Evolutionary conservation across 2,113 vertebrate species (phyloP).

Genomic region (Coturnix japonica): DNA sequence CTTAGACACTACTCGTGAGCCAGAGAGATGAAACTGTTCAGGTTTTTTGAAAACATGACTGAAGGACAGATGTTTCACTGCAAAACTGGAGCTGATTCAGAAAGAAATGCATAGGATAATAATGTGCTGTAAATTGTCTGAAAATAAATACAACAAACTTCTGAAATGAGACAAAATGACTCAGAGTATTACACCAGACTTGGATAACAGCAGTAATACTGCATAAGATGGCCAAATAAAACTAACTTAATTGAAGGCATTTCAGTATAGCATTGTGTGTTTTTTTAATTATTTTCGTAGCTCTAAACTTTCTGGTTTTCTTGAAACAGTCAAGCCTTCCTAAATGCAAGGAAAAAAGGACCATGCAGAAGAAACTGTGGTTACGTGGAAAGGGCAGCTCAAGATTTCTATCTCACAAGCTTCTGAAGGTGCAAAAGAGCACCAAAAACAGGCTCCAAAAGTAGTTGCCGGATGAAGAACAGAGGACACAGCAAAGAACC

Average conservation of each 20-base stretch:
- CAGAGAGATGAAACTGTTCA: background rate
- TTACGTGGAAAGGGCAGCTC: background rate
- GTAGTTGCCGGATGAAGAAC: background rate
- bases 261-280: background rate
- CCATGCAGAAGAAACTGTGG: background rate
- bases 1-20: background rate
- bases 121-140: background rate
- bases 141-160: background rate
- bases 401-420: background rate
- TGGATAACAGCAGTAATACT: background rate
- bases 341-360: background rate
- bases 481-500: background rate
- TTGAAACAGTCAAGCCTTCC: background rate
- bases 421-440: background rate
- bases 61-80: background rate
- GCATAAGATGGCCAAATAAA: background rate
- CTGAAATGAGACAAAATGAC: background rate
- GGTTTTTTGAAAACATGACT: constrained; percentile 4
- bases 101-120: background rate
- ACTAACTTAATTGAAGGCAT: background rate
- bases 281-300: background rate
- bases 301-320: background rate
- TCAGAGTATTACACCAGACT: background rate
- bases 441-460: background rate
- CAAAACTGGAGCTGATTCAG: background rate